A percentile compares a stretch with the other conserved stretches of the same genome.
phyloP scores from a whole-genome alignment of 2,888 invertebrate species.

The Tetrapedia diversipes region DNA sequence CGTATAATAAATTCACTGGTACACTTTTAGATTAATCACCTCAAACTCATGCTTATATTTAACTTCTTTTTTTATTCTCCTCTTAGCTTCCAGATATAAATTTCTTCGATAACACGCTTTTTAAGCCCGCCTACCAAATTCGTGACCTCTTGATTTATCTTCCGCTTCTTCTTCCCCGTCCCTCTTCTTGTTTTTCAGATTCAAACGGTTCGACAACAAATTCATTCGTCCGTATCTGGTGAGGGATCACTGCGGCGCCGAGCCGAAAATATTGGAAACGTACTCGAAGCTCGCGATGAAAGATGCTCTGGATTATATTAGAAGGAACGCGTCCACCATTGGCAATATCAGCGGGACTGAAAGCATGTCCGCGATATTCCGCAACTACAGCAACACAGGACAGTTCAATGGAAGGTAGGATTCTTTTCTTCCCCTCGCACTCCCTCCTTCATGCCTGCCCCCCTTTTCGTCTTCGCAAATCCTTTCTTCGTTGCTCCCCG shows the following conservation, averaged over 20 bases:
- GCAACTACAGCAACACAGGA: constrained; percentile 91
- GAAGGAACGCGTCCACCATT: constrained; percentile 93
- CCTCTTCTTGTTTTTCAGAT: constrained; percentile 83
- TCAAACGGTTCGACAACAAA: constrained; percentile 96
- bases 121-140: no score
- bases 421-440: neutral
- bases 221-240: constrained; percentile 95
- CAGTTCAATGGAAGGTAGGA: constrained; percentile 92
- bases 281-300: constrained; percentile 96
- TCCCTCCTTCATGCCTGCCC: constrained; percentile 1
- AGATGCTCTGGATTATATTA: constrained; percentile 96
- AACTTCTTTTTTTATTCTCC: no score
- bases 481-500: neutral
- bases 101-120: no score
- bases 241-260: constrained; percentile 93
- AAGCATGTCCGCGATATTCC: constrained; percentile 95
- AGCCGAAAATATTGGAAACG: constrained; percentile 96
- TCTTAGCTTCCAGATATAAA: no score
- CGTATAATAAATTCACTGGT: no score
- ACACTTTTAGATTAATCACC: no score
- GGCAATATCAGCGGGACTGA: constrained; percentile 94
- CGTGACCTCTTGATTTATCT: neutral
- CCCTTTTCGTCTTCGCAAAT: neutral
- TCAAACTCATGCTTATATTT: no score
- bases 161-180: neutral